These are phyloP conservation scores for Phyllostomus hastatus DNA, from an alignment of 2,113 vertebrate species.

Conservation along the genomic window DNA sequence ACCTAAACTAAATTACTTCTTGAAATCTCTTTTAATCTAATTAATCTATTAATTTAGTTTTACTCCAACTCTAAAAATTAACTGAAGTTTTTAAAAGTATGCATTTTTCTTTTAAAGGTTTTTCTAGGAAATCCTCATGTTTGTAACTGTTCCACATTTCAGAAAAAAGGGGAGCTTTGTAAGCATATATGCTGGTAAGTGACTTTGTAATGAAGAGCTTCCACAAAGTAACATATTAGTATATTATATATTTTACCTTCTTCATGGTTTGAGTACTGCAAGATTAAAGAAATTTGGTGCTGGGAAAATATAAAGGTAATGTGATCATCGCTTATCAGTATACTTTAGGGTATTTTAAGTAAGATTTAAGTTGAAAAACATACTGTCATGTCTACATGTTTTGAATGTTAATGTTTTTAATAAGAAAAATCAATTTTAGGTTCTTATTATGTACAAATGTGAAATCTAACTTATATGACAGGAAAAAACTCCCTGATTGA, in stretches of 20 bases:
- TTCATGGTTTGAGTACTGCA: not conserved
- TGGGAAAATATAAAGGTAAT: not conserved
- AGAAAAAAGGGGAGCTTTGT: conserved; percentile 80
- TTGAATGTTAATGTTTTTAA: not conserved
- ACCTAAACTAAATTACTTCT: not conserved
- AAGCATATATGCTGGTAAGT: conserved; percentile 88
- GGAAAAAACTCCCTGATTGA: not conserved
- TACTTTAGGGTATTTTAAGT: not conserved
- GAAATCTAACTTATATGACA: not conserved
- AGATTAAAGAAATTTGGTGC: not conserved
- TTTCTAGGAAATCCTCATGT: conserved; percentile 83
- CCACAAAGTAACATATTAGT: not conserved
- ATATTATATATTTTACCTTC: not conserved
- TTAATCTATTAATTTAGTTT: not conserved
- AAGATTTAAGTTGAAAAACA: not conserved
- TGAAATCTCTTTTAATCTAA: not conserved
- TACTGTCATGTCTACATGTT: not conserved
- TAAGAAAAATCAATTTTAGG: not conserved
- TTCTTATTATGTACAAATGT: not conserved
- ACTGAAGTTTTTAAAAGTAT: not conserved
- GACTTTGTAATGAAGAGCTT: not conserved
- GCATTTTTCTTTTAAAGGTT: conserved; percentile 73
- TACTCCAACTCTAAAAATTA: conserved; percentile 1
- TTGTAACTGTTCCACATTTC: conserved; percentile 80
- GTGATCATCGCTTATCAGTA: not conserved